phyloP scores from a whole-genome alignment of 2,797 vertebrate genomes.

The Cephalopachus bancanus region DNA sequence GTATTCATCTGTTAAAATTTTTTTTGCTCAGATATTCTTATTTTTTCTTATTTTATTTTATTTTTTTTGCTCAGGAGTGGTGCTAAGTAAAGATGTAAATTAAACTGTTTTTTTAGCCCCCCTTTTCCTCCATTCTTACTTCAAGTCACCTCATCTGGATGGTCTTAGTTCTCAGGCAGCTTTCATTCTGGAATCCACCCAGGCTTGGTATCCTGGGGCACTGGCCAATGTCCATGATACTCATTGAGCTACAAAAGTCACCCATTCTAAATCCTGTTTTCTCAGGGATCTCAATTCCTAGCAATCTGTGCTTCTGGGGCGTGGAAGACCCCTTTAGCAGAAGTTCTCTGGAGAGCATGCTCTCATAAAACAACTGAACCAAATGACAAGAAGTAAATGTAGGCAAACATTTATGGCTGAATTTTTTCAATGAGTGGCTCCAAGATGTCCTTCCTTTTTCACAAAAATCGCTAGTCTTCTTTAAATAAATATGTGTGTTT shows the following conservation, averaged over 20 bases:
- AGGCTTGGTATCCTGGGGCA: neutral
- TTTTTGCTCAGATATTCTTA: neutral
- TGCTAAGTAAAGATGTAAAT: neutral
- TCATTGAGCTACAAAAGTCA: neutral
- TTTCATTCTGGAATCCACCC: neutral
- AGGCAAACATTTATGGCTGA: neutral
- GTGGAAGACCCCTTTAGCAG: neutral
- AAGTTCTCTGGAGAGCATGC: neutral
- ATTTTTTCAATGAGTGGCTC: conserved; percentile 16
- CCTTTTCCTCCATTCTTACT: neutral
- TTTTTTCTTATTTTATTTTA: neutral
- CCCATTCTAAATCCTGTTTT: neutral
- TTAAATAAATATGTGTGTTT: neutral
- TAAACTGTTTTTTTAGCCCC: neutral
- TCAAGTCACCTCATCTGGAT: neutral
- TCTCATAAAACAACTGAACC: conserved; percentile 8
- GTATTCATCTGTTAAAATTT: conserved; percentile 19
- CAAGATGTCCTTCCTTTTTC: neutral
- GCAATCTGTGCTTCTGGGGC: neutral
- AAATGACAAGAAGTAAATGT: neutral
- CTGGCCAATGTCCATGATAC: neutral
- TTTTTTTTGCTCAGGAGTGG: neutral
- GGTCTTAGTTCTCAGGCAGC: neutral
- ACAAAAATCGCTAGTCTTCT: neutral
- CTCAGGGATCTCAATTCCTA: neutral